phyloP scores from a whole-genome alignment of 2,113 vertebrate genomes.

The Syngnathoides biaculeatus region DNA sequence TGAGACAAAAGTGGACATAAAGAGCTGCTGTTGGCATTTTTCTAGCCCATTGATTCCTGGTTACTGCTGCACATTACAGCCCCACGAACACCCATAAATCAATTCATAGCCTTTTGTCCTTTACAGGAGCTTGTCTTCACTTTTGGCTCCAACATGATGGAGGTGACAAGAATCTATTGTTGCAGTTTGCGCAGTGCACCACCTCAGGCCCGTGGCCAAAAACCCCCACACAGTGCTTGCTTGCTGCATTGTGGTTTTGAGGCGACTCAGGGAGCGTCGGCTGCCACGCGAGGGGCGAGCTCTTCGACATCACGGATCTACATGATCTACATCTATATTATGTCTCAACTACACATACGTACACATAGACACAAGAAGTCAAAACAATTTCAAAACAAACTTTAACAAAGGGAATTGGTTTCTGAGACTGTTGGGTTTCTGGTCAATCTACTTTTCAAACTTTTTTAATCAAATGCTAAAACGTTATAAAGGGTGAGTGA shows the following conservation, averaged over 20 bases:
- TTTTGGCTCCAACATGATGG: conserved; percentile 62
- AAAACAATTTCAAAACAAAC: not conserved
- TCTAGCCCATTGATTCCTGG: conserved; percentile 83
- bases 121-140: conserved; percentile 67
- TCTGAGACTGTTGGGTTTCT: not conserved
- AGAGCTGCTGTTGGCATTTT: conserved; percentile 83
- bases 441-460: not conserved
- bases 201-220: conserved; percentile 51
- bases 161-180: conserved; percentile 78
- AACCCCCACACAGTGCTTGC: conserved; percentile 59
- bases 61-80: conserved; percentile 79
- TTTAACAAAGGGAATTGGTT: not conserved
- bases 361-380: conserved; percentile 22
- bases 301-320: conserved; percentile 40
- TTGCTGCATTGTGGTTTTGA: conserved; percentile 37
- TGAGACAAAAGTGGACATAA: conserved; percentile 77
- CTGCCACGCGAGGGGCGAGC: conserved; percentile 42
- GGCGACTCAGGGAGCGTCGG: conserved; percentile 26
- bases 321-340: conserved; percentile 40
- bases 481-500: too few species aligned
- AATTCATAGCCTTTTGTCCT: conserved; percentile 76
- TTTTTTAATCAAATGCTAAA: not conserved
- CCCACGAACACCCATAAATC: conserved; percentile 78
- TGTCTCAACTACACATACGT: conserved; percentile 27
- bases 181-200: conserved; percentile 61